Conservation (phyloP, 2,797 vertebrate genomes). For the Bradypodion ventrale region DNA sequence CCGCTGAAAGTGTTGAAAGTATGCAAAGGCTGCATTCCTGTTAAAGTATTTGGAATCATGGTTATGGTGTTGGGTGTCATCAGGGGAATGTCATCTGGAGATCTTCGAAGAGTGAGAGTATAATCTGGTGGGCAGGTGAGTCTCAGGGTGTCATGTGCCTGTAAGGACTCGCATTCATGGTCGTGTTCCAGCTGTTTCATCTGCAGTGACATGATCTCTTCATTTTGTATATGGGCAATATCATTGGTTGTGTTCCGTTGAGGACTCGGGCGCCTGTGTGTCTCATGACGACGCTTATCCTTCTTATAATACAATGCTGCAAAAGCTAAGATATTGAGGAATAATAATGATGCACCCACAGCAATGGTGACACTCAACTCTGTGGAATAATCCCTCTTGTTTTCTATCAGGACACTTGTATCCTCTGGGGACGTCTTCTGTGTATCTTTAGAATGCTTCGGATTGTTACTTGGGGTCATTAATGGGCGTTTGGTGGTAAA, state of each 20-base stretch:
- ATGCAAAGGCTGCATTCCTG: conserved; percentile 92
- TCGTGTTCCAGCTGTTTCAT: conserved; percentile 94
- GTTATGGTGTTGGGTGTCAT: conserved; percentile 97
- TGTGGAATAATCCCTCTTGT: conserved; percentile 91
- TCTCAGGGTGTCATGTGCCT: conserved; percentile 86
- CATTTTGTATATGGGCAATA: conserved; percentile 89
- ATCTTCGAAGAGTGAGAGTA: conserved; percentile 90
- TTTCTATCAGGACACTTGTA: conserved; percentile 89
- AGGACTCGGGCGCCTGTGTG: conserved; percentile 88
- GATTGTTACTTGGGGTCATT: conserved; percentile 85
- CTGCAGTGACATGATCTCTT: conserved; percentile 92
- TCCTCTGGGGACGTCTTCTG: conserved; percentile 85
- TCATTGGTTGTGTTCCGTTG: conserved; percentile 87
- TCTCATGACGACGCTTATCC: conserved; percentile 91
- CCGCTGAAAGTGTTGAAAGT: conserved; percentile 93
- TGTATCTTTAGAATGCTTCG: conserved; percentile 88
- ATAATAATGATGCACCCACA: conserved; percentile 90
- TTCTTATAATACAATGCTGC: conserved; percentile 96
- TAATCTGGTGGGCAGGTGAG: conserved; percentile 94
- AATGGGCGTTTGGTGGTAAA: conserved; percentile 94
- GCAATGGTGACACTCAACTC: conserved; percentile 95
- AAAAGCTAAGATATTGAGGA: conserved; percentile 95
- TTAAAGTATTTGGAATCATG: conserved; percentile 94
- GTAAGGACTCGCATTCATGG: conserved; percentile 88
- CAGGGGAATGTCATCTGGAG: conserved; percentile 91